phyloP scores from a whole-genome alignment of 2,113 vertebrate species.

The Pteronura brasiliensis region DNA sequence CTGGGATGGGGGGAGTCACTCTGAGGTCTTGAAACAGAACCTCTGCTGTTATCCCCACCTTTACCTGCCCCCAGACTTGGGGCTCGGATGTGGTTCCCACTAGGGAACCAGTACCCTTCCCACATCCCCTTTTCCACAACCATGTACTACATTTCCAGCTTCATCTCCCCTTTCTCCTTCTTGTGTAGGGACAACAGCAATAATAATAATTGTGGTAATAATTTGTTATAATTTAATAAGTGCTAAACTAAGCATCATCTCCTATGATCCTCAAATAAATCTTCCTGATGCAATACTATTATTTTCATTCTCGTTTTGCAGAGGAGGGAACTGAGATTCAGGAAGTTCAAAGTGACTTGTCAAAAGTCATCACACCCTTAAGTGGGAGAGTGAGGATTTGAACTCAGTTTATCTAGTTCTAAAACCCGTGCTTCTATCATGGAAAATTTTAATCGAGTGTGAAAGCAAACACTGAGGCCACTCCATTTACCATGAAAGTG shows the following conservation, averaged over 20 bases:
- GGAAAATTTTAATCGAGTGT: neutral
- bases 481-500: neutral
- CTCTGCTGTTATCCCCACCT: neutral
- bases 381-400: neutral
- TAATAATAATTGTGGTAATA: neutral
- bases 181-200: neutral
- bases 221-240: neutral
- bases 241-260: neutral
- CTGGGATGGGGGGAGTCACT: neutral
- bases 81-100: neutral
- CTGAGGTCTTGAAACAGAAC: neutral
- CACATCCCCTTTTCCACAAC: neutral
- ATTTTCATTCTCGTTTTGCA: neutral
- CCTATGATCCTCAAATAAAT: neutral
- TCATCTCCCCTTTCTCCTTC: neutral
- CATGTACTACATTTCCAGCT: neutral
- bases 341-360: neutral
- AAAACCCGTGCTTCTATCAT: neutral
- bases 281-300: neutral
- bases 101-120: neutral
- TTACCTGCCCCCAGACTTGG: neutral
- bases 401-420: neutral
- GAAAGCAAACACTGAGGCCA: neutral
- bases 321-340: neutral
- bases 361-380: neutral